Base-by-base conservation (phyloP, 92 coral and sea anemone species). In the Meandrina meandrites region DNA sequence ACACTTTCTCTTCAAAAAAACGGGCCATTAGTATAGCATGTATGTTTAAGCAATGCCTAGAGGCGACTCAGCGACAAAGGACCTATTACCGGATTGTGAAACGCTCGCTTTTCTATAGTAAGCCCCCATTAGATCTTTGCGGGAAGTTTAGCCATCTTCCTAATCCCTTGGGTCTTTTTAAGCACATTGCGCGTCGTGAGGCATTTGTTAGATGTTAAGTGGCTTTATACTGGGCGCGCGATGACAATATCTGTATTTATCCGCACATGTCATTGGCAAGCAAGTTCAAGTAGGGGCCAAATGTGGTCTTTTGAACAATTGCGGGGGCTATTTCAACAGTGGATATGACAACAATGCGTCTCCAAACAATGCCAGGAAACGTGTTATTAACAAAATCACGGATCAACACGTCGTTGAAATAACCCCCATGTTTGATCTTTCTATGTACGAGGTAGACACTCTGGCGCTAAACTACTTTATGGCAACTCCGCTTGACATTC, bases 321-420 rank as follows among this genome's bases (percentile, higher is more conserved):
- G 88, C 67, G 88, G 88, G 88, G 82, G 88, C 82, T 76, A 54
- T 84, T 84, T 76, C 88, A 85, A 85, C 82, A 78, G 27, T 22
- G 88, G 34, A 85, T 78, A 50, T 78, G 88, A 77, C 83, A 85
- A 85, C 88, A 85, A 85, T 76, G 67, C 34, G 42, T 76, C 7
- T n/a, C 48, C 28, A 62, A 85, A 85, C 88, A 85, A 85, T 77
- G 42, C 45, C 30, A 64, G 87, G 88, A 85, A 85, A 85, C 88
- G 88, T 85, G 88, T 76, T 53, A 35, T 76, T 77, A 76, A 82
- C 16, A 40, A 45, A 54, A 64, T 60, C 82, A 13, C 34, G 83
- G 77, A 85, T 85, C 67, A 85, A 85, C 76, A 76, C 15, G 74
- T 31, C 82, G 74, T 85, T 77, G 66, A 76, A 85, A 66, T 66